Evolutionary conservation across 2,797 vertebrate species (phyloP).

Genomic region (Ataeniobius toweri): DNA sequence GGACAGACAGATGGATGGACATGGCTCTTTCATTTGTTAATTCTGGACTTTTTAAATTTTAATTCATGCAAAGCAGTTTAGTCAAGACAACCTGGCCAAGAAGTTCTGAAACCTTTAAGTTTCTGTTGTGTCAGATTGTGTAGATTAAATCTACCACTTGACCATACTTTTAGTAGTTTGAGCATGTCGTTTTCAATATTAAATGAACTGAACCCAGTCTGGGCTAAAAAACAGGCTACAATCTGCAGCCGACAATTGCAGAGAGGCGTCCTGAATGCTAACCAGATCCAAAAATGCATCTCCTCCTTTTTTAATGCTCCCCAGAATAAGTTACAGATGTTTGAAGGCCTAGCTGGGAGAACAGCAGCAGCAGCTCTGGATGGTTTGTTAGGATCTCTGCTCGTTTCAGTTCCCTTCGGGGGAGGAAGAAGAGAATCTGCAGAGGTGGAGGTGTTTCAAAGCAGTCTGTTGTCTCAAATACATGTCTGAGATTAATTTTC

Average conservation of each 20-base stretch:
- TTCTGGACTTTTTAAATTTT: not conserved
- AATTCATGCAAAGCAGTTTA: not conserved
- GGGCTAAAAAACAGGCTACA: not conserved
- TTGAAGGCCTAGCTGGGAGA: conserved; percentile 16
- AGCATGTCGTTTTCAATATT: not conserved
- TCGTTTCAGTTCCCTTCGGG: not conserved
- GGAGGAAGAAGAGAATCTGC: not conserved
- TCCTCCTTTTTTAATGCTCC: not conserved
- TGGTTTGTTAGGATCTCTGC: conserved; percentile 16
- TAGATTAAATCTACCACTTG: not conserved
- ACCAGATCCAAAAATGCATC: conserved; percentile 25
- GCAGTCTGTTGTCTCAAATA: not conserved
- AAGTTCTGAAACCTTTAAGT: not conserved
- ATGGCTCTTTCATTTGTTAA: not conserved
- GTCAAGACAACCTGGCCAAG: not conserved
- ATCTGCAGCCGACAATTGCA: not conserved
- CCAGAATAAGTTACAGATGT: conserved; percentile 53
- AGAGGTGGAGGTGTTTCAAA: fast-evolving
- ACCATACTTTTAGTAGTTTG: too few species aligned
- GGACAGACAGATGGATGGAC: not conserved
- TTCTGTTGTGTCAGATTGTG: not conserved
- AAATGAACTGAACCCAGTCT: not conserved
- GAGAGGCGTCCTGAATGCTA: conserved; percentile 20
- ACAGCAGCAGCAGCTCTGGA: not conserved
- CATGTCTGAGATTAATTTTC: not conserved